A percentile compares a stretch with the other conserved stretches of the same genome.
Conservation (phyloP, 1,140 invertebrate species). For the Archivesica marissinica region DNA sequence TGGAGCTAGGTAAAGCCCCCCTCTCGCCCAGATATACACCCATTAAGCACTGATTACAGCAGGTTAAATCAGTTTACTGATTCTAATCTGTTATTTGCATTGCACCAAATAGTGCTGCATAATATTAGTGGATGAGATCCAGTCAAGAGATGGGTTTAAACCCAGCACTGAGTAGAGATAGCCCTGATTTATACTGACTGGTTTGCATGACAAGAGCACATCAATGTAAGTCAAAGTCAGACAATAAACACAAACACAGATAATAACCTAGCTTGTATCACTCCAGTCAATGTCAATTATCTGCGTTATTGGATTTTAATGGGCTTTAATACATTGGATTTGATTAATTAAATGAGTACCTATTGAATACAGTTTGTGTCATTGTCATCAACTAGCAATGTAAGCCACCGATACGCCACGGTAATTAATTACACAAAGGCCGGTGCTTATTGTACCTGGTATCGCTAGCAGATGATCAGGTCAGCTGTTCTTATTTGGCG, state of each 20-base stretch:
- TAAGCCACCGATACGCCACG: neutral
- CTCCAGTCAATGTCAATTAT: neutral
- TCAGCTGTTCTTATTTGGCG: neutral
- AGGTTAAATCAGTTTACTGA: constrained; percentile 2
- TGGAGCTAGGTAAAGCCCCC: too few relatives aligned
- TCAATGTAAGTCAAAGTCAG: constrained; percentile 20
- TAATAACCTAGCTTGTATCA: neutral
- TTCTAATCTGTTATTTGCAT: neutral
- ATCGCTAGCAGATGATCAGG: neutral
- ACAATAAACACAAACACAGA: constrained; percentile 3
- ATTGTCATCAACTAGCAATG: neutral
- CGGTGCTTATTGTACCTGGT: neutral
- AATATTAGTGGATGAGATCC: neutral
- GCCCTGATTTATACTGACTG: neutral
- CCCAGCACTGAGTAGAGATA: neutral
- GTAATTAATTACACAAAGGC: neutral
- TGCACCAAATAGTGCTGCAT: constrained; percentile 8
- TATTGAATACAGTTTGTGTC: neutral
- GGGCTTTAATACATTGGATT: neutral
- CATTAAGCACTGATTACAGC: too few relatives aligned
- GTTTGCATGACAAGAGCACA: constrained; percentile 10
- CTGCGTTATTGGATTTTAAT: neutral
- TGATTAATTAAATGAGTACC: constrained; percentile 11
- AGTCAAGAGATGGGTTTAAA: neutral
- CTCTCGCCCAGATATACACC: too few relatives aligned